These are phyloP conservation scores for Athalia circularis DNA, from an alignment of 2,888 invertebrate species.

Conservation along the genomic window DNA sequence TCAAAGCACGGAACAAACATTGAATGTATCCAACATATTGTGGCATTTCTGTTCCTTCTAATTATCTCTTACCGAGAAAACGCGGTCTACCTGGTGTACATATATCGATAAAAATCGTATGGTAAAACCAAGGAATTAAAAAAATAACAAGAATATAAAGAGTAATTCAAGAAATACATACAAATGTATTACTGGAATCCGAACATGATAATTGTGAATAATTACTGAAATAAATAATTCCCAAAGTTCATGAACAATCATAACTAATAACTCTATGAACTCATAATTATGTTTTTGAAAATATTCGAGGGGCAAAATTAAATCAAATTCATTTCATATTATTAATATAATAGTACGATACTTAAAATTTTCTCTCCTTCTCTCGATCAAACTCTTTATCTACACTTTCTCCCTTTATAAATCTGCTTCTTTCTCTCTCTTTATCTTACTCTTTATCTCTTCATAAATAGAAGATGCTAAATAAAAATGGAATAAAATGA, in stretches of 20 bases:
- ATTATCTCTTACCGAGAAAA: conserved; percentile 2
- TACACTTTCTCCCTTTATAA: background rate
- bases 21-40: conserved; percentile 3
- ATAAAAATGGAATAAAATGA: too few relatives aligned
- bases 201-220: conserved; percentile 28
- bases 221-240: background rate
- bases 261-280: background rate
- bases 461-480: too few relatives aligned
- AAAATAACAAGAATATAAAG: background rate
- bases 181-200: background rate
- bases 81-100: conserved; percentile 1
- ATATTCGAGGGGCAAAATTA: background rate
- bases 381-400: background rate
- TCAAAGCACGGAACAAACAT: conserved; percentile 12
- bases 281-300: conserved; percentile 3
- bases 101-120: background rate
- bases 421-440: background rate
- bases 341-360: background rate
- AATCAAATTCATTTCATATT: conserved; percentile 10
- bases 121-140: background rate
- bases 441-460: background rate
- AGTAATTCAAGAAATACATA: background rate
- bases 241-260: background rate
- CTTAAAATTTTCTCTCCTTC: conserved; percentile 26
- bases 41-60: background rate